Base-by-base conservation (phyloP, 2,888 invertebrate species). In the Hedychridium roseum region DNA sequence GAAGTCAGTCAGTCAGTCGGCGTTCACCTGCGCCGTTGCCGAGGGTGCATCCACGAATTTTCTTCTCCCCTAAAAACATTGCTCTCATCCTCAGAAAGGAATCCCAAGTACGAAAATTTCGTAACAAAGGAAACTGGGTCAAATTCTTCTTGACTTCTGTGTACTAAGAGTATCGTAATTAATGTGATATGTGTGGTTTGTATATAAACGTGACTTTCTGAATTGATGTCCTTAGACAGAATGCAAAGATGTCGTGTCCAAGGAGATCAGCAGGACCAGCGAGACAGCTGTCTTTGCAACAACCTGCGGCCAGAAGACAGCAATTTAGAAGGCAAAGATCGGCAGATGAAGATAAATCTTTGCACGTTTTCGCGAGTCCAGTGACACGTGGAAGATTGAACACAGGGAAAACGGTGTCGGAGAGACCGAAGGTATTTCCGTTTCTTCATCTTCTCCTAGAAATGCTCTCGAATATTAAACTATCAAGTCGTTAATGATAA, bases 251-350 rank as follows among this genome's bases (percentile, higher is more conserved):
- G 74, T 68, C 71, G 32, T 63, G 52, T 2, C 17, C 51, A 3
- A 60, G 63, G 34, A 64, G 69, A 47, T 57, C 71, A 12, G 50
- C 57, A 42, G 64, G 64, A 31, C 71, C 74, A 2, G 50, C 74
- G 12, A 68, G 77, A 23, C 78, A 78, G 43, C 57, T 70, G n/a
- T 78, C 78, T 0, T 58, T 77, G 14, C 76, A 76, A 45, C 75
- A 74, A 41, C 63, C 70, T 2, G 60, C 61, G 0, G 50, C 57
- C 1, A 56, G 63, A 11, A 66, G 71, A 3, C 64, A 62, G 21
- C 70, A 65, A 18, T 56, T 76, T 3, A 66, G 76, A 9, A 65
- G 74, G 2, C 78, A 78, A 28, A 67, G 70, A 58, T 78, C 78
- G 0, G 72, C 74, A 4, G 78, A 77, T 11, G 70, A 76, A 34